Conservation (phyloP, 2,888 invertebrate species). For the Smittia aterrima region DNA sequence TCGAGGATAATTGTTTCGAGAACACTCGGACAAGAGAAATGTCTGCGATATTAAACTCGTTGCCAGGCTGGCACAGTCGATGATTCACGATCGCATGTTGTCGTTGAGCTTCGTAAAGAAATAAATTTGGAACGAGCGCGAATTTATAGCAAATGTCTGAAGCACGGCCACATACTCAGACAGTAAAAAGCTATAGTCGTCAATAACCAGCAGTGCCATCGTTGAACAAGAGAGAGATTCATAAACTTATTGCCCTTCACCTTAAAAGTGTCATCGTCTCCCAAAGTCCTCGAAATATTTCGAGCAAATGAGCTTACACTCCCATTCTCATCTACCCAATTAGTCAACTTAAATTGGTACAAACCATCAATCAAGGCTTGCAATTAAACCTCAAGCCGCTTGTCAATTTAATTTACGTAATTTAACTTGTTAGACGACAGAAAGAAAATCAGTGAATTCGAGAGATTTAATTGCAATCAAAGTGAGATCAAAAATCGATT, state of each 20-base stretch:
- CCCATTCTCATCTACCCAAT: too few relatives aligned
- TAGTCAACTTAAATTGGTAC: too few relatives aligned
- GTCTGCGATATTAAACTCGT: constrained; percentile 72
- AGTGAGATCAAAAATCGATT: too few relatives aligned
- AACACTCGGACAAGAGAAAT: constrained; percentile 70
- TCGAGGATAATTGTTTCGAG: constrained; percentile 70
- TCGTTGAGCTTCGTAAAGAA: constrained; percentile 63
- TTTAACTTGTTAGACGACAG: too few relatives aligned
- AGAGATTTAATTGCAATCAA: too few relatives aligned
- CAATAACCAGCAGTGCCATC: constrained; percentile 73
- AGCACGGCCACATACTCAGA: constrained; percentile 70
- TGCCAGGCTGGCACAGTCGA: constrained; percentile 67
- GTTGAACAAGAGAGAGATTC: constrained; percentile 60
- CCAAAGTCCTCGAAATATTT: constrained; percentile 68
- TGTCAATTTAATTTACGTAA: too few relatives aligned
- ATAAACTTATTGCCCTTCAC: background rate
- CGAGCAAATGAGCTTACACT: constrained; percentile 63
- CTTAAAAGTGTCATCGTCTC: constrained; percentile 51
- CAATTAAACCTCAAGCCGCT: too few relatives aligned
- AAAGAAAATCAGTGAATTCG: too few relatives aligned
- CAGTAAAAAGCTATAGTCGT: constrained; percentile 74
- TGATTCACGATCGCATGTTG: constrained; percentile 74
- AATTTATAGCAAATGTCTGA: constrained; percentile 72
- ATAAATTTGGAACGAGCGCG: constrained; percentile 62
- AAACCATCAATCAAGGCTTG: too few relatives aligned